These are phyloP conservation scores for Paraescarpia echinospica DNA, from an alignment of 1,140 invertebrate species.

Conservation along the genomic window DNA sequence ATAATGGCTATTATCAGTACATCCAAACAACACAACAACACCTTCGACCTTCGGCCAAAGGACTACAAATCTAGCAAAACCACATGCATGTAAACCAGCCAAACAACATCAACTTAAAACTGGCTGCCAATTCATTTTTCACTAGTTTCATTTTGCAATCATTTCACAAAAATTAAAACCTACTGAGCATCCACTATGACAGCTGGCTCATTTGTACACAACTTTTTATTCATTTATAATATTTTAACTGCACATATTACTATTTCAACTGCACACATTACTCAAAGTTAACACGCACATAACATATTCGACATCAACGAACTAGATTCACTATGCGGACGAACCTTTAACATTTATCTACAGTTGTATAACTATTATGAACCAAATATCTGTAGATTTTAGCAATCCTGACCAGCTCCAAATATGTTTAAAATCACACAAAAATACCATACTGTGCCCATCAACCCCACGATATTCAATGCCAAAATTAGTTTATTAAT, in stretches of 20 bases:
- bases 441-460: background rate
- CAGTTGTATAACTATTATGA: background rate
- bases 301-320: too few relatives aligned
- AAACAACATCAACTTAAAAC: conserved; percentile 25
- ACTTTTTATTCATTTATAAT: too few relatives aligned
- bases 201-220: too few relatives aligned
- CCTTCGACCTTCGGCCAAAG: too few relatives aligned
- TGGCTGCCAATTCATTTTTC: background rate
- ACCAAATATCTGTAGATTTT: background rate
- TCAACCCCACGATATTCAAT: background rate
- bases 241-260: too few relatives aligned
- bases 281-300: conserved; percentile 6
- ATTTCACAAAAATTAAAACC: background rate
- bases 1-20: too few relatives aligned
- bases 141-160: background rate
- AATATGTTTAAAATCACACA: background rate
- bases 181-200: too few relatives aligned
- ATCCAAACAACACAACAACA: too few relatives aligned
- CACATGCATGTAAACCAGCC: conserved; percentile 8
- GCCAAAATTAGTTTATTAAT: background rate
- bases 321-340: too few relatives aligned
- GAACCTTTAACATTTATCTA: too few relatives aligned
- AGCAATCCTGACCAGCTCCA: background rate
- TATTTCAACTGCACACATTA: too few relatives aligned
- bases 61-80: too few relatives aligned